phyloP scores from a whole-genome alignment of 2,888 invertebrate genomes.

The Polymixis flavicincta region DNA sequence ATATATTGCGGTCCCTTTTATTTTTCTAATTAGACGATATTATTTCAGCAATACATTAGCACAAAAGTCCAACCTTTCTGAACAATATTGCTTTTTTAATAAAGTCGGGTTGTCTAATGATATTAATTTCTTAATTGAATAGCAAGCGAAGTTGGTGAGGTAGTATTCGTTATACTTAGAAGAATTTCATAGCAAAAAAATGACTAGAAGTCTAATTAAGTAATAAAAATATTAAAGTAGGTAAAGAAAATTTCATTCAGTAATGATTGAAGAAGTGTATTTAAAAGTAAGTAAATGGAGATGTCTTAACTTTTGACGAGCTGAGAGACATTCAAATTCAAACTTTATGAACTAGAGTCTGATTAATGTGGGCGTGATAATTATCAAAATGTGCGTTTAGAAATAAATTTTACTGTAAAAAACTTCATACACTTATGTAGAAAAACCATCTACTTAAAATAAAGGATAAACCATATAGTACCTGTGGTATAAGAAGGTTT shows the following conservation, averaged over 20 bases:
- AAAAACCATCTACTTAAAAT: not conserved
- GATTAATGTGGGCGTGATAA: not conserved
- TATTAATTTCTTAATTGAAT: not conserved
- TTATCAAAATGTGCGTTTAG: not conserved
- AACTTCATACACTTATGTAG: not conserved
- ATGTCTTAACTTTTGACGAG: not conserved
- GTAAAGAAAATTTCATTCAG: not conserved
- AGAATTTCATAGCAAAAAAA: not conserved
- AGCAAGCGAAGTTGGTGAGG: not conserved
- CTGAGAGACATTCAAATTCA: not conserved
- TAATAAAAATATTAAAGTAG: not conserved
- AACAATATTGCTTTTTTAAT: too few species aligned
- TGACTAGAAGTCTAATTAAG: not conserved
- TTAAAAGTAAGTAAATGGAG: constrained; percentile 10
- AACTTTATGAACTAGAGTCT: too few species aligned
- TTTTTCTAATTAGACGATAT: not conserved
- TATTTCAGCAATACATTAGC: constrained; percentile 2
- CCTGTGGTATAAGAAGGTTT: not conserved
- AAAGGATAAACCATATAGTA: not conserved
- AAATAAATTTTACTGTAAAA: too few species aligned
- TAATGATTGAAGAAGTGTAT: not conserved
- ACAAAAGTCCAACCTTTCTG: not conserved
- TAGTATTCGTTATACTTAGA: not conserved
- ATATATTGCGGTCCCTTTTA: too few species aligned
- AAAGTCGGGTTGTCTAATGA: not conserved